Evolutionary conservation across 1,140 invertebrate genomes (phyloP).

Genomic region (Rhopalosiphum padi): DNA sequence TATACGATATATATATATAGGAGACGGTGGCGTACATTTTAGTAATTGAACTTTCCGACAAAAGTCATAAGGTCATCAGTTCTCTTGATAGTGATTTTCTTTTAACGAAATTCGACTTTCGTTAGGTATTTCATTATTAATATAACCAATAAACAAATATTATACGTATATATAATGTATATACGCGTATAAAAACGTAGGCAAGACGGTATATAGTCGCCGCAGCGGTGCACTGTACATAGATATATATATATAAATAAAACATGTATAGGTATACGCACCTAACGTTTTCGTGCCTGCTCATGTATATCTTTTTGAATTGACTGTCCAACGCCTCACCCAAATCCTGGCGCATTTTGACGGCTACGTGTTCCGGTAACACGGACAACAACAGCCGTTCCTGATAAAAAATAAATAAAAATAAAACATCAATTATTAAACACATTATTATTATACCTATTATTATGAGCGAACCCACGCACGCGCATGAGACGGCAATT

Average conservation of each 20-base stretch:
- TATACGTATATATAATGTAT: background rate
- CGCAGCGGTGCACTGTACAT: background rate
- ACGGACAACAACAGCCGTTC: conserved; percentile 90
- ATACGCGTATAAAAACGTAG: background rate
- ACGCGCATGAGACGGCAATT: background rate
- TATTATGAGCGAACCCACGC: background rate
- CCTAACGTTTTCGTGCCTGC: conserved; percentile 94
- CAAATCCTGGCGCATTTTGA: conserved; percentile 91
- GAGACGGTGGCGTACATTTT: background rate
- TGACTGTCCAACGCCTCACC: conserved; percentile 85
- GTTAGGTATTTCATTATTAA: background rate
- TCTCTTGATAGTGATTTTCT: background rate
- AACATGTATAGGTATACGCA: conserved; percentile 63
- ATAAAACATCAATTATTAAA: background rate
- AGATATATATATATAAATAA: background rate
- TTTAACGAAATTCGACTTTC: background rate
- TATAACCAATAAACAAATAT: background rate
- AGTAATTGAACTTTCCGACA: background rate
- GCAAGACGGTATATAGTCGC: too few relatives aligned
- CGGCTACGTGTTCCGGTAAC: conserved; percentile 91
- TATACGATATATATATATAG: background rate
- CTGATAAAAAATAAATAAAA: conserved; percentile 66
- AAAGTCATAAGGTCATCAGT: background rate
- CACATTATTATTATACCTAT: background rate
- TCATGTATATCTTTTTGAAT: conserved; percentile 98